Evolutionary conservation across 2,113 vertebrate genomes (phyloP).

Genomic region (Riparia riparia): DNA sequence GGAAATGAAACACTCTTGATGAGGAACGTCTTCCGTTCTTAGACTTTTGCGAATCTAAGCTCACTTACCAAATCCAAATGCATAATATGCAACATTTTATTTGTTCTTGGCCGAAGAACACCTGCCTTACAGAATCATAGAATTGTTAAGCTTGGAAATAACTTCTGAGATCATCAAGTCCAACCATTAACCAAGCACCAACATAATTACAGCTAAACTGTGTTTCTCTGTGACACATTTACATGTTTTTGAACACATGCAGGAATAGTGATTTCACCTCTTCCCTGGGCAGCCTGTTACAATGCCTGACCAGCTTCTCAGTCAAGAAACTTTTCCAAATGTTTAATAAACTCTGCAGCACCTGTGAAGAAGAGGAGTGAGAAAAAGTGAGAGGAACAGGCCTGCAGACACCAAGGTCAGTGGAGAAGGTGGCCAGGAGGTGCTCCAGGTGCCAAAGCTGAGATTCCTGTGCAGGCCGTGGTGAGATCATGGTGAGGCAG

Average conservation of each 20-base stretch:
- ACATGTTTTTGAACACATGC: background rate
- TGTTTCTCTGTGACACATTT: background rate
- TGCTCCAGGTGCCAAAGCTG: background rate
- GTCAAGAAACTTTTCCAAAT: background rate
- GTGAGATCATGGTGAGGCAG: background rate
- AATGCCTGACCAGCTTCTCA: background rate
- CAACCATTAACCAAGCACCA: background rate
- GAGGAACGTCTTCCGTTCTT: background rate
- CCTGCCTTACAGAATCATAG: background rate
- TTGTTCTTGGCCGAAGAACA: background rate
- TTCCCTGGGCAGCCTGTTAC: background rate
- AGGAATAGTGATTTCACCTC: background rate
- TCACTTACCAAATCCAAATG: background rate
- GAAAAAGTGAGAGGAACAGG: background rate
- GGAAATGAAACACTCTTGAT: background rate
- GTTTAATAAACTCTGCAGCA: background rate
- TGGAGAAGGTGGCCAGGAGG: background rate
- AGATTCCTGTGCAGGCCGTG: background rate
- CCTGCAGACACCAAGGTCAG: background rate
- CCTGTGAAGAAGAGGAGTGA: background rate
- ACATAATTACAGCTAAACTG: accelerated
- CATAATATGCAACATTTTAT: background rate
- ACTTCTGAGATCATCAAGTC: background rate
- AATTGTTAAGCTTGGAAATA: background rate
- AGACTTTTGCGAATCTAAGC: background rate